These are phyloP conservation scores for Cephalopterus ornatus DNA, from an alignment of 2,113 vertebrate genomes.

Conservation along the genomic window DNA sequence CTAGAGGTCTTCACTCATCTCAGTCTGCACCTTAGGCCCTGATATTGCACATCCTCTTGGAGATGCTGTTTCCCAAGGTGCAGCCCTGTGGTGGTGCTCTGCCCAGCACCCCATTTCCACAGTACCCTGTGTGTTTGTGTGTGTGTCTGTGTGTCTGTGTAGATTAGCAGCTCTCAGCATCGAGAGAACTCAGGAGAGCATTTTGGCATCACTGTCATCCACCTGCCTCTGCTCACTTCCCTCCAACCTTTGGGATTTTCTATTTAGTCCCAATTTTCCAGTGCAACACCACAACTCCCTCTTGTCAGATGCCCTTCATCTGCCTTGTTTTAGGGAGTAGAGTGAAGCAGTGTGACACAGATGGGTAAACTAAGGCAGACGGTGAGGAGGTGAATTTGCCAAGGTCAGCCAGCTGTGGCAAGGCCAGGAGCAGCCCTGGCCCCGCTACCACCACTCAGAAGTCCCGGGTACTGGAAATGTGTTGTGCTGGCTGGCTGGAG, in stretches of 20 bases:
- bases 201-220: rapidly evolving
- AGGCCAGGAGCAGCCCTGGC: not conserved
- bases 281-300: not conserved
- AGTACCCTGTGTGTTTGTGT: not conserved
- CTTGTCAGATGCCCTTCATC: not conserved
- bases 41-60: not conserved
- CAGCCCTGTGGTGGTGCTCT: not conserved
- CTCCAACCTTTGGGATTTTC: not conserved
- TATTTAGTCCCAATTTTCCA: not conserved
- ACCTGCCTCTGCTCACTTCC: rapidly evolving
- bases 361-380: not conserved
- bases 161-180: not conserved
- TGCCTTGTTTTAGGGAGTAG: not conserved
- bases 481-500: not conserved
- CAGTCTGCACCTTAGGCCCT: not conserved
- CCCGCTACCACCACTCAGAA: rapidly evolving
- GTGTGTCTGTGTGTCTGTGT: not conserved
- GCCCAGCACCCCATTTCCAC: not conserved
- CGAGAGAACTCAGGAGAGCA: not conserved
- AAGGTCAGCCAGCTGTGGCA: not conserved
- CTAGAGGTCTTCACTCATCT: not conserved
- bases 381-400: not conserved
- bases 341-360: not conserved
- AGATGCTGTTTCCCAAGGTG: not conserved
- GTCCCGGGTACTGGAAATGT: rapidly evolving